Evolutionary conservation across 2,888 invertebrate species (phyloP).

Genomic region (Catocala sponsa): DNA sequence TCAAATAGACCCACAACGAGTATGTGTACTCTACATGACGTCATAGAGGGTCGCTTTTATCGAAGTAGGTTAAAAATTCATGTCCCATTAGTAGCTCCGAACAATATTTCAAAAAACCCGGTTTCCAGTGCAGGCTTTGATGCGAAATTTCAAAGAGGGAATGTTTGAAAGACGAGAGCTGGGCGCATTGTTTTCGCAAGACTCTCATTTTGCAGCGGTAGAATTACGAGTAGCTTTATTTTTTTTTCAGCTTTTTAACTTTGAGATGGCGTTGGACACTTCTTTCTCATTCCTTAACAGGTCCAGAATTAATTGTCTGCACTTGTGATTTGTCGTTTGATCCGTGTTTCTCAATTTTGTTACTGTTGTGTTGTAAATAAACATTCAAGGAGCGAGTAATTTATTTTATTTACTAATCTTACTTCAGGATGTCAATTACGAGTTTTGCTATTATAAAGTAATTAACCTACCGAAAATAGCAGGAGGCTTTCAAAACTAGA

Average conservation of each 20-base stretch:
- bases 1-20: background rate
- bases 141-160: constrained; percentile 61
- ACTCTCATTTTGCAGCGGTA: constrained; percentile 63
- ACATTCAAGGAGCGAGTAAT: too few species aligned
- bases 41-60: constrained; percentile 42
- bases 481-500: too few species aligned
- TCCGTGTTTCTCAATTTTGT: constrained; percentile 12
- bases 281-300: constrained; percentile 22
- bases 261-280: constrained; percentile 49
- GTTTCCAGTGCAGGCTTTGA: constrained; percentile 62
- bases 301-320: constrained; percentile 26
- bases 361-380: background rate
- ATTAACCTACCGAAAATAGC: too few species aligned
- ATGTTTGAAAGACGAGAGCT: constrained; percentile 62
- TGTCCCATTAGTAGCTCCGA: constrained; percentile 59
- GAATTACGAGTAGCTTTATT: constrained; percentile 57
- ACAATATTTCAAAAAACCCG: constrained; percentile 67
- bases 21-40: constrained; percentile 17
- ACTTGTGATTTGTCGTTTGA: constrained; percentile 12
- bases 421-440: too few species aligned
- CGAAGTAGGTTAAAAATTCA: constrained; percentile 63
- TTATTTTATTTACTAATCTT: too few species aligned
- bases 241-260: constrained; percentile 59
- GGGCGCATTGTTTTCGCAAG: constrained; percentile 65
- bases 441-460: too few species aligned